Base-by-base conservation (phyloP, 2,113 vertebrate genomes). In the Oreochromis niloticus region DNA sequence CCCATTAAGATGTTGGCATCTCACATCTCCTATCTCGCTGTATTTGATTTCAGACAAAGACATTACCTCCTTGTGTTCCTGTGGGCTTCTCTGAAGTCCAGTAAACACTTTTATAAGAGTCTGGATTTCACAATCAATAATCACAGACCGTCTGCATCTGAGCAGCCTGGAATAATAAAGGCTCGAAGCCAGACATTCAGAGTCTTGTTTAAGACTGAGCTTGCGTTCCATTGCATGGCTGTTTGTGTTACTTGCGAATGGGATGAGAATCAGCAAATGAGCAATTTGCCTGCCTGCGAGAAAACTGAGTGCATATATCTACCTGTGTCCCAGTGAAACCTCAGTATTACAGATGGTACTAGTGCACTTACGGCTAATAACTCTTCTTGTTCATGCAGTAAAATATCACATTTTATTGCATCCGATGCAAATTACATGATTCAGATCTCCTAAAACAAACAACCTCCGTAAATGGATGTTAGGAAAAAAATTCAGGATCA, bases 71-170 rank as follows among this genome's bases (percentile, higher is more conserved):
- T 87, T 84, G 50, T 79, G 85, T 91, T 92, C 87, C 92, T 61
- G 82, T 68, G 84, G 84, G 81, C 61, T 80, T 86, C 82, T 71
- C 66, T 43, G n/a, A 89, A 78, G 80, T 85, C 68, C 61, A 85
- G 85, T 86, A 89, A 87, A 88, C 87, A 87, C 84, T 88, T 92
- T 87, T 81, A 88, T 73, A 85, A 79, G 41, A 85, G 90, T 81
- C 90, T 90, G 81, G 56, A 92, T 87, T 93, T 80, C 55, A 85
- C 61, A 87, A 90, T 95, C 91, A 83, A 94, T 94, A 94, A 88
- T 90, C 93, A 91, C 90, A 11, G 54, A 95, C 83, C 57, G 88
- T 86, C 90, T 86, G 36, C 81, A 87, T 87, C 1, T 1, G 39
- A 92, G 86, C 85, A 66, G 89, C 92, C 94, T 86, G 85, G 82